These are phyloP conservation scores for Adelges cooleyi DNA, from an alignment of 1,140 invertebrate genomes.

Conservation along the genomic window DNA sequence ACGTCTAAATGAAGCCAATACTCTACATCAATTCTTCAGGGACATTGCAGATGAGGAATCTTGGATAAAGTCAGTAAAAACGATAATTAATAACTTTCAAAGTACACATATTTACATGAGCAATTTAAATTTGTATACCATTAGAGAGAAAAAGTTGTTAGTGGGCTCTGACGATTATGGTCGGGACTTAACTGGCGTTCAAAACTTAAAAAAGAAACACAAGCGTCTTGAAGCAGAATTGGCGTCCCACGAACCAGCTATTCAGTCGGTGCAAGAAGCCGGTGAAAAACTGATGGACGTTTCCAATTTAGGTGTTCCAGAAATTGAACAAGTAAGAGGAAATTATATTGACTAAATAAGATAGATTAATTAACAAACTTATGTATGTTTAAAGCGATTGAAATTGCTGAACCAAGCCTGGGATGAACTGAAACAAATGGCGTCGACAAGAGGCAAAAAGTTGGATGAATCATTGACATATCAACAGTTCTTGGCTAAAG, in stretches of 20 bases:
- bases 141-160: constrained; percentile 88
- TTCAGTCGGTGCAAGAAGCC: constrained; percentile 92
- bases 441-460: constrained; percentile 77
- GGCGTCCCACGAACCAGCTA: constrained; percentile 90
- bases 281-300: constrained; percentile 94
- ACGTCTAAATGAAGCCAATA: constrained; percentile 87
- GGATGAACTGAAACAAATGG: constrained; percentile 80
- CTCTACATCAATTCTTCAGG: constrained; percentile 96
- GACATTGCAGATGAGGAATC: constrained; percentile 99
- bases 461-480: constrained; percentile 88
- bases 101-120: too few species aligned
- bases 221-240: constrained; percentile 93
- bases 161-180: constrained; percentile 98
- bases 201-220: constrained; percentile 97
- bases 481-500: constrained; percentile 95
- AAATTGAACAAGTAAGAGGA: constrained; percentile 62
- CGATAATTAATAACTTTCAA: constrained; percentile 25
- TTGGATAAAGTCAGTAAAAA: constrained; percentile 81
- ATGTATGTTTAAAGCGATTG: constrained; percentile 47
- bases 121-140: too few species aligned
- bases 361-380: not conserved
- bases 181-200: constrained; percentile 91
- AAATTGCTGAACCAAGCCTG: constrained; percentile 78
- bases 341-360: not conserved
- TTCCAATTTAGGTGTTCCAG: constrained; percentile 88